Conservation (phyloP, 2,113 vertebrate species). For the Pseudois nayaur region DNA sequence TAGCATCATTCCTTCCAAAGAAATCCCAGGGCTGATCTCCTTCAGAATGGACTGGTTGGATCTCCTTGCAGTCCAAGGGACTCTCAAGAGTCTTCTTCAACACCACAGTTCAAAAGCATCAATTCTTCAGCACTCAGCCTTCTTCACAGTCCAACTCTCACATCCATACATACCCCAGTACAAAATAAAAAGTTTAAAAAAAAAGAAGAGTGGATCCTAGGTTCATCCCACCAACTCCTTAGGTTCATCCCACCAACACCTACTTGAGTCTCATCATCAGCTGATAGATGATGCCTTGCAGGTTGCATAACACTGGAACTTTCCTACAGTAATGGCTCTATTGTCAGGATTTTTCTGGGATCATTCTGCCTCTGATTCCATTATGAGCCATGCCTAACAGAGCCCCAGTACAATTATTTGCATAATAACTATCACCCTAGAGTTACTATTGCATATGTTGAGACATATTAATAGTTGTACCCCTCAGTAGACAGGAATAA, state of each 20-base stretch:
- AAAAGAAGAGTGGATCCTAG: background rate
- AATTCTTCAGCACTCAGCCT: too few relatives aligned
- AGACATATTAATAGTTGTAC: background rate
- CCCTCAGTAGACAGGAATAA: slow-evolving; percentile 40
- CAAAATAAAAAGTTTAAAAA: background rate
- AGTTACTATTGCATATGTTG: slow-evolving; percentile 33
- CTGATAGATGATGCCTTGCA: slow-evolving; percentile 30
- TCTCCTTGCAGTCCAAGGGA: too few relatives aligned
- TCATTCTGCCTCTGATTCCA: background rate
- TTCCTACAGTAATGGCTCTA: background rate
- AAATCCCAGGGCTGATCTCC: too few relatives aligned
- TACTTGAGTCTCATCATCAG: background rate
- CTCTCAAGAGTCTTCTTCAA: too few relatives aligned
- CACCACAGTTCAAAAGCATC: too few relatives aligned
- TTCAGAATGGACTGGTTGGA: too few relatives aligned
- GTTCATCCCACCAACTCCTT: background rate
- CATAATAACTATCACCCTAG: background rate
- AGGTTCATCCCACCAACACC: background rate
- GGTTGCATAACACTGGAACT: slow-evolving; percentile 41
- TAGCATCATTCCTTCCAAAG: too few relatives aligned
- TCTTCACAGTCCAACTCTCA: too few relatives aligned
- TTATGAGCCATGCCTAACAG: background rate
- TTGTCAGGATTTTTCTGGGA: slow-evolving; percentile 19
- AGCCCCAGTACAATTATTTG: slow-evolving; percentile 15
- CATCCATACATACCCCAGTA: background rate